Evolutionary conservation across 2,113 vertebrate species (phyloP).

Genomic region (Alexandromys fortis): DNA sequence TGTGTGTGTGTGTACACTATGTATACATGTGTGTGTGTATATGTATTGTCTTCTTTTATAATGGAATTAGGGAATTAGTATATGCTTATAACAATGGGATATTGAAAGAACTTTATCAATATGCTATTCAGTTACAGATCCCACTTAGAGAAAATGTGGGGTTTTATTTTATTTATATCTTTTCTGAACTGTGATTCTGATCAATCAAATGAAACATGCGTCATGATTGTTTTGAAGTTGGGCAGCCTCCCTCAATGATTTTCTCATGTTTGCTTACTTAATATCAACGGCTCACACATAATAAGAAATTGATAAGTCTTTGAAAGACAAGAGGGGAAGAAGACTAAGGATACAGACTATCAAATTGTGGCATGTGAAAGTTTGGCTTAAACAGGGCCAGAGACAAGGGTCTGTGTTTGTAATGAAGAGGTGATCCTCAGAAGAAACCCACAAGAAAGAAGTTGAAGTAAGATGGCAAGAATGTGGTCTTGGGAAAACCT

Average conservation of each 20-base stretch:
- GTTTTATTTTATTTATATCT: not conserved
- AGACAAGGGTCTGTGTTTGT: not conserved
- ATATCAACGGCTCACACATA: not conserved
- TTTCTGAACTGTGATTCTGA: not conserved
- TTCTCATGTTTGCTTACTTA: not conserved
- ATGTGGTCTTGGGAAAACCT: not conserved
- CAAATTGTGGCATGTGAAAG: not conserved
- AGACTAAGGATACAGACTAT: not conserved
- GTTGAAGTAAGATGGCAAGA: not conserved
- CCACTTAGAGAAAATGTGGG: not conserved
- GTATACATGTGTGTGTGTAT: not conserved
- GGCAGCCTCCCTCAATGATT: not conserved
- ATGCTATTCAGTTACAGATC: not conserved
- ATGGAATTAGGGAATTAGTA: not conserved
- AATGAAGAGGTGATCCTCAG: not conserved
- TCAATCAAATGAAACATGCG: not conserved
- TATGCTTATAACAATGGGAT: not conserved
- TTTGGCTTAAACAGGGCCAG: not conserved
- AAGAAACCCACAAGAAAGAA: not conserved
- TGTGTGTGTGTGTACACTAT: too few species aligned
- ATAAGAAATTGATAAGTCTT: not conserved
- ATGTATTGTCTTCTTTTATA: not conserved
- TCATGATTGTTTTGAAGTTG: slow-evolving; percentile 32
- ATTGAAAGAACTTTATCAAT: not conserved
- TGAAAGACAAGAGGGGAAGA: slow-evolving; percentile 32